Evolutionary conservation across 1,140 invertebrate species (phyloP).

Genomic region (Thalassaphorura encarpata): DNA sequence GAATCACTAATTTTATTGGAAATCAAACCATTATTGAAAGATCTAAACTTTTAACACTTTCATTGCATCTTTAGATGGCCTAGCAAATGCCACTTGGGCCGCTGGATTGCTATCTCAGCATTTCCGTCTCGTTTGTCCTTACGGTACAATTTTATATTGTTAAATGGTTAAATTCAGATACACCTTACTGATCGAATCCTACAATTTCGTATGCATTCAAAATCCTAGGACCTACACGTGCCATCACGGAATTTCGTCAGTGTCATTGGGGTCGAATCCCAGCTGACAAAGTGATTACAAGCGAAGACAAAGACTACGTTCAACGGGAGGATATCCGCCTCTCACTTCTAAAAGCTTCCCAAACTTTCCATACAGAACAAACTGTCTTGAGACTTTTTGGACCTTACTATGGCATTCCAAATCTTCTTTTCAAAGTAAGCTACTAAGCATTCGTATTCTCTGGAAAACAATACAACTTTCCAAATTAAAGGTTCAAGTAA

Average conservation of each 20-base stretch:
- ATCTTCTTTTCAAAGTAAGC: constrained; percentile 31
- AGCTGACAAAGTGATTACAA: constrained; percentile 27
- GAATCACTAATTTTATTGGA: background rate
- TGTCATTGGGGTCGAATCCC: constrained; percentile 32
- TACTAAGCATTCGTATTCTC: no score
- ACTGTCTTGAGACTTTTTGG: constrained; percentile 30
- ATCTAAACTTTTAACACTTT: constrained; percentile 3
- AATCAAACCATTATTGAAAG: background rate
- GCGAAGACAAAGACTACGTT: constrained; percentile 27
- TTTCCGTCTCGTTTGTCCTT: constrained; percentile 30
- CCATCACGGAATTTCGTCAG: constrained; percentile 30
- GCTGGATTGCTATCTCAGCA: constrained; percentile 21
- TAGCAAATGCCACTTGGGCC: constrained; percentile 32
- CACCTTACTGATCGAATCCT: no score
- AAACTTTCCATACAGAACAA: constrained; percentile 32
- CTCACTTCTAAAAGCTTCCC: constrained; percentile 26
- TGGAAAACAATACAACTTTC: no score
- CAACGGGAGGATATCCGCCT: constrained; percentile 29
- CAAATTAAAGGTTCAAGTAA: no score
- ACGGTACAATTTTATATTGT: constrained; percentile 7
- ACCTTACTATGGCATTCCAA: constrained; percentile 26
- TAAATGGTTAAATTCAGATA: no score
- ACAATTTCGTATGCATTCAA: no score
- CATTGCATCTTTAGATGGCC: constrained; percentile 15
- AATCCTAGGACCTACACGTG: constrained; percentile 21